Evolutionary conservation across 2,888 invertebrate genomes (phyloP), one percentile per base, ranked within the genome.

Genomic region (Diabrotica balteata): DNA sequence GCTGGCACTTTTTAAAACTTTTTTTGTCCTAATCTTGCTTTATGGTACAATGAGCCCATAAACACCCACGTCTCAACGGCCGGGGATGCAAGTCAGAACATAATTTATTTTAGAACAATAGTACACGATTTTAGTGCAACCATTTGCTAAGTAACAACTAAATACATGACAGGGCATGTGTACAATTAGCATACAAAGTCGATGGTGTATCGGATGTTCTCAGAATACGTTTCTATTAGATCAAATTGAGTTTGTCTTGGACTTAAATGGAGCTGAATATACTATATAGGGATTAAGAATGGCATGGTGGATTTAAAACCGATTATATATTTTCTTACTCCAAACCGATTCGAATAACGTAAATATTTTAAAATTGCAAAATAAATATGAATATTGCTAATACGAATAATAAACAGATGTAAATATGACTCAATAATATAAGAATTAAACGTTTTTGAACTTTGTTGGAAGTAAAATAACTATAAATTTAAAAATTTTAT

Each of bases 91-190:
- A 75, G 75, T 77, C 78, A 71, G 80, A 81, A 81, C 81, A 81
- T 81, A 82, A 83, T 83, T 83, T 83, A 83, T 82, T 83, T 83
- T 80, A 78, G 81, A 81, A 83, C 83, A 83, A 83, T 83, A 81
- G 83, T 80, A 82, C 83, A 82, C 79, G 82, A 79, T 80, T 80
- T 82, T 81, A 83, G 81, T 82, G 81, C 80, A 80, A 81, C 78
- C 80, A 83, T 83, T 79, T 81, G 80, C 82, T 77, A 79, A 80
- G 79, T 79, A 79, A 82, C 83, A 82, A 80, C 80, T 80, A 81
- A 82, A 81, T 83, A 83, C 83, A 83, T 81, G 83, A 81, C 82
- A 80, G 72, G 81, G 79, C 81, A 80, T 82, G 80, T 83, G 81
- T 82, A 79, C 79, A 82, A 83, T 83, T 83, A 83, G 83, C 83